phyloP scores from a whole-genome alignment of 2,113 vertebrate species.

The Cynoglossus semilaevis region DNA sequence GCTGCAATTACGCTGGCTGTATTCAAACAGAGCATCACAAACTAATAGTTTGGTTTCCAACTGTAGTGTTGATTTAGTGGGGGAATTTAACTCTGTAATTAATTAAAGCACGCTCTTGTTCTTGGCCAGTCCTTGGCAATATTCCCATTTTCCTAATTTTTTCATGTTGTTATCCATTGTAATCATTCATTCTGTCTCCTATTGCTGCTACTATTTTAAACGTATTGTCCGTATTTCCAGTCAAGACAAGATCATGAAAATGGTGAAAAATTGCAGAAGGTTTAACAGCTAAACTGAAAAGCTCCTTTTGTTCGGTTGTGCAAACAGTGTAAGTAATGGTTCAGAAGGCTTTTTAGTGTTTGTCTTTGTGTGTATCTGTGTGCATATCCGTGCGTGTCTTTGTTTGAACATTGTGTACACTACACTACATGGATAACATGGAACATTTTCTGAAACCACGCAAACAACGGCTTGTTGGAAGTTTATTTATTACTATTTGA shows the following conservation, averaged over 20 bases:
- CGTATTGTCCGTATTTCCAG: no score
- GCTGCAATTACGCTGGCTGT: not conserved
- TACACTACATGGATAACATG: slow-evolving; percentile 55
- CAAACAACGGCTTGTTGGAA: slow-evolving; percentile 62
- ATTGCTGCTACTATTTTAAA: no score
- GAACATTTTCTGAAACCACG: slow-evolving; percentile 58
- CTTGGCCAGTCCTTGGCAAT: no score
- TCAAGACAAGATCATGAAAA: no score
- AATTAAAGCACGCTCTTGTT: not conserved
- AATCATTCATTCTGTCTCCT: no score
- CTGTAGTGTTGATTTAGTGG: slow-evolving; percentile 15
- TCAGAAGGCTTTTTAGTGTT: slow-evolving; percentile 23
- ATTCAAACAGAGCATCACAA: not conserved
- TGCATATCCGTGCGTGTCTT: not conserved
- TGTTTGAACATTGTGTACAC: slow-evolving; percentile 41
- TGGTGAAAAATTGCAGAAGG: slow-evolving; percentile 52
- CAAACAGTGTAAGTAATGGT: slow-evolving; percentile 34
- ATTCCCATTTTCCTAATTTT: no score
- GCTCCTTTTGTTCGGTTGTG: slow-evolving; percentile 49
- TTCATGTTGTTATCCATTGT: no score
- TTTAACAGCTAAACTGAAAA: slow-evolving; percentile 51
- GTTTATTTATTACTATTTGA: slow-evolving; percentile 63
- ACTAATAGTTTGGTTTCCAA: slow-evolving; percentile 15
- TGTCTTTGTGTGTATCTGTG: slow-evolving; percentile 11
- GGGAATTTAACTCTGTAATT: not conserved